Evolutionary conservation across 2,888 invertebrate species (phyloP), one percentile per base, ranked within the genome.

Genomic region (Dyspetes luteomarginatus): DNA sequence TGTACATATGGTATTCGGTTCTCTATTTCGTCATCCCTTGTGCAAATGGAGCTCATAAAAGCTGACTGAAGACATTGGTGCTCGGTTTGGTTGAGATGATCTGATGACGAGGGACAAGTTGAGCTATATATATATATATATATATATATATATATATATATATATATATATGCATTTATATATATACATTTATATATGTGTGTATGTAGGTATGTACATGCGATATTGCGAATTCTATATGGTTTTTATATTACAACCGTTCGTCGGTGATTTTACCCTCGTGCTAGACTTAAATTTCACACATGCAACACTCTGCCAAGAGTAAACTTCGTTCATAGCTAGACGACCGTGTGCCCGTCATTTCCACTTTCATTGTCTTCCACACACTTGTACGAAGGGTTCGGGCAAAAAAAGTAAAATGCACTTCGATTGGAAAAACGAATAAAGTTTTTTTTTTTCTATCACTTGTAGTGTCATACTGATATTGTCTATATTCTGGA

Each of bases 211-310:
- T 80, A 86, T 81, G 83, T 79, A 78, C 77, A 78, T 36, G 80
- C 82, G 83, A 87, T 88, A 88, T 88, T 88, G 88, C 87, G 84
- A 85, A 86, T 86, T 85, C 85, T 84, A 85, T n/a, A n/a, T 84
- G 84, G 80, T 86, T 85, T 87, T 86, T 84, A 85, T 87, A 86
- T 86, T 86, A 83, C 82, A 71, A 71, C 73, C 81, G 65, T 79
- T 78, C 52, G 72, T 64, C 60, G 60, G 41, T 48, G 30, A 50
- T 41, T 24, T 36, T 28, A 9, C 15, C 26, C 48, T 41, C 22
- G 7, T 41, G 17, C 4, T 62, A 79, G 28, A 72, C 68, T 86
- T 85, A 86, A 85, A 86, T 85, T 88, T 86, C 83, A 84, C 85
- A 83, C 85, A 80, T 41, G 41, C n/a, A n/a, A n/a, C n/a, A n/a